Evolutionary conservation across 2,888 invertebrate species (phyloP).

Genomic region (Cyclophora punctaria): DNA sequence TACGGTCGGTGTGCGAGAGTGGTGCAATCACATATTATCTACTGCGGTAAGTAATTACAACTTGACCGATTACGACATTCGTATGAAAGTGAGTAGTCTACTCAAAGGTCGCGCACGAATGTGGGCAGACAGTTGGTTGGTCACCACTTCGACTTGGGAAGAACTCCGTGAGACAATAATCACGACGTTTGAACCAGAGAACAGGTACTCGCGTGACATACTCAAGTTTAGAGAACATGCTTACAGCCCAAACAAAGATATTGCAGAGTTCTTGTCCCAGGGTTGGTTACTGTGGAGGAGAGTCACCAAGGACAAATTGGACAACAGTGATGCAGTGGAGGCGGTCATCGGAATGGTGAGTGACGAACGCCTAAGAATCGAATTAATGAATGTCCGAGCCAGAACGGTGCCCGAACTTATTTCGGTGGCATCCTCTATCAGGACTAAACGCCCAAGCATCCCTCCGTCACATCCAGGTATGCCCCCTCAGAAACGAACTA

Average conservation of each 20-base stretch:
- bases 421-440: constrained; percentile 21
- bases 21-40: constrained; percentile 21
- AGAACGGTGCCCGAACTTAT: constrained; percentile 20
- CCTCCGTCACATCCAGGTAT: too few relatives aligned
- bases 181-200: too few relatives aligned
- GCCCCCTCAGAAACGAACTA: too few relatives aligned
- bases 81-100: too few relatives aligned
- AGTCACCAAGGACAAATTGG: constrained; percentile 13
- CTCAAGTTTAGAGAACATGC: too few relatives aligned
- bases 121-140: too few relatives aligned
- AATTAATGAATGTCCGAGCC: constrained; percentile 19
- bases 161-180: too few relatives aligned
- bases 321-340: constrained; percentile 18
- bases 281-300: constrained; percentile 26
- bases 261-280: constrained; percentile 23
- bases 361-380: constrained; percentile 22
- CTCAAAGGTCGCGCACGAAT: too few relatives aligned
- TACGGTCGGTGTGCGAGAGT: constrained; percentile 23
- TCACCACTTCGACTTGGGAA: too few relatives aligned
- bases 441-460: constrained; percentile 14
- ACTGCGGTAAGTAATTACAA: constrained; percentile 16
- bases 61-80: constrained; percentile 23
- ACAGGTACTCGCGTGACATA: too few relatives aligned
- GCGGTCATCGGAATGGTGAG: constrained; percentile 22
- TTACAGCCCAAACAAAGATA: too few relatives aligned